phyloP scores from a whole-genome alignment of 2,797 vertebrate genomes.

The Clarias pachynema region DNA sequence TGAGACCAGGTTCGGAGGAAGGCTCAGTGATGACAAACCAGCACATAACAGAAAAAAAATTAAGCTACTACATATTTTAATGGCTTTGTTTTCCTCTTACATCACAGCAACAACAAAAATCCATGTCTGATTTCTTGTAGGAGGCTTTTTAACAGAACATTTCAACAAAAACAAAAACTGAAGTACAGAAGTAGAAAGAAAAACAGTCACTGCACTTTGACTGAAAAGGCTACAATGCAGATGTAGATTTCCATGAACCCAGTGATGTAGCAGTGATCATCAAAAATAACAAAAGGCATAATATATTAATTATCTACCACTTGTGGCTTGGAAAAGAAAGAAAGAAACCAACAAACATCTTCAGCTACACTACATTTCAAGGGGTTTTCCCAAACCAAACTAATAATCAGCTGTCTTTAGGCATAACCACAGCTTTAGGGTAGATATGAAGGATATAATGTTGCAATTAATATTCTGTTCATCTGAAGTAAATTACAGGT shows the following conservation, averaged over 20 bases:
- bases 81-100: constrained; percentile 41
- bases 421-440: not conserved
- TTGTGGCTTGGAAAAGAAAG: not conserved
- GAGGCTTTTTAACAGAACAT: not conserved
- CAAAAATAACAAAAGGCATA: not conserved
- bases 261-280: not conserved
- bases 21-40: constrained; percentile 19
- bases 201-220: not conserved
- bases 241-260: not conserved
- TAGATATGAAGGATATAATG: not conserved
- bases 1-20: not conserved
- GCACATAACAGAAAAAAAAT: not conserved
- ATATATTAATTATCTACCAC: constrained; percentile 26
- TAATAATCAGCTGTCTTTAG: not conserved
- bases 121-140: not conserved
- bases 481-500: not conserved
- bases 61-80: constrained; percentile 32
- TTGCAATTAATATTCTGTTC: not conserved
- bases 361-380: not conserved
- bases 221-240: not conserved
- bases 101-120: constrained; percentile 1
- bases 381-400: not conserved
- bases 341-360: not conserved
- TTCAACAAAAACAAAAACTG: not conserved
- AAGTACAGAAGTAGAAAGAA: not conserved